Evolutionary conservation across 2,888 invertebrate genomes (phyloP).

Genomic region (Hecatera dysodea): DNA sequence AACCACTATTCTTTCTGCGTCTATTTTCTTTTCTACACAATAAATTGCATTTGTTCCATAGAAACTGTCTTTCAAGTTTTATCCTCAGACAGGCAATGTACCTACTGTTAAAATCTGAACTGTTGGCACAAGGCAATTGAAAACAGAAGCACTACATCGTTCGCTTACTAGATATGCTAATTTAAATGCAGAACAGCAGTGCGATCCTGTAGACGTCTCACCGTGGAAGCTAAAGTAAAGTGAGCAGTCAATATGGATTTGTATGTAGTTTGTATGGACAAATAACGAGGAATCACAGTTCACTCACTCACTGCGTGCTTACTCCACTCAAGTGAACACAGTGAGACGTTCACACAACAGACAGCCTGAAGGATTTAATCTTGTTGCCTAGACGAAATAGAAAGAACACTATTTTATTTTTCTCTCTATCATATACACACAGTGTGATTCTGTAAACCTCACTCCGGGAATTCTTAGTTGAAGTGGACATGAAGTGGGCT

Average conservation of each 20-base stretch:
- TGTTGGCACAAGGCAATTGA: background rate
- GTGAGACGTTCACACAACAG: too few relatives aligned
- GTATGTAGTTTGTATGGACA: too few relatives aligned
- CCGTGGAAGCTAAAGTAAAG: too few relatives aligned
- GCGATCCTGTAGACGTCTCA: too few relatives aligned
- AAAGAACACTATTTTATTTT: background rate
- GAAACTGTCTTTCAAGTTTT: slow-evolving; percentile 35
- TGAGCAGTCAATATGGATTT: too few relatives aligned
- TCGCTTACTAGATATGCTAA: background rate
- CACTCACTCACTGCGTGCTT: too few relatives aligned
- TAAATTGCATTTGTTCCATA: slow-evolving; percentile 43
- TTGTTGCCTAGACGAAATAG: background rate
- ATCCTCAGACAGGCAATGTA: slow-evolving; percentile 25
- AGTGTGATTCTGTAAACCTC: too few relatives aligned
- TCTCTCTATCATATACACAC: background rate
- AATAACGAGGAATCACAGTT: too few relatives aligned
- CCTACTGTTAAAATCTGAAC: slow-evolving; percentile 17
- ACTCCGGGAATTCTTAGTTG: too few relatives aligned
- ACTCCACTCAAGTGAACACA: too few relatives aligned
- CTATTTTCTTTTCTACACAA: slow-evolving; percentile 29
- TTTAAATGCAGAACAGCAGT: background rate
- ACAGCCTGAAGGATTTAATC: background rate
- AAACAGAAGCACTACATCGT: slow-evolving; percentile 23
- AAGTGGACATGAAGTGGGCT: too few relatives aligned
- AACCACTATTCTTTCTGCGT: slow-evolving; percentile 16